Percentiles rank a stretch among this genome's conserved stretches.
These are phyloP conservation scores for Caenorhabditis tropicalis DNA, from an alignment of 1,140 invertebrate genomes.

Conservation along the genomic window DNA sequence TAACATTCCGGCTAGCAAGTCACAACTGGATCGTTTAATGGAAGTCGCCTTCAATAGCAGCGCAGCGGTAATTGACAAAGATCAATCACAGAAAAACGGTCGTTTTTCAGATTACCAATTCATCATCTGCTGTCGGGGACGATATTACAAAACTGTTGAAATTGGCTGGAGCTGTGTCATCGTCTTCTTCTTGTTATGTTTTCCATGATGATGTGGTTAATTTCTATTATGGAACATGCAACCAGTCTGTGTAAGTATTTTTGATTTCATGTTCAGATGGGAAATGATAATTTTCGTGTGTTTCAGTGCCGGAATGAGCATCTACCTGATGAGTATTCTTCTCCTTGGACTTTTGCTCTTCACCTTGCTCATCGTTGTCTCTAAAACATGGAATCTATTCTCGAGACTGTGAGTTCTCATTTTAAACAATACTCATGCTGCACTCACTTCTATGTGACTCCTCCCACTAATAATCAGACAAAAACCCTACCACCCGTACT, in stretches of 20 bases:
- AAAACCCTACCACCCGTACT: background rate
- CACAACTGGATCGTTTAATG: conserved; percentile 55
- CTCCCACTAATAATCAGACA: background rate
- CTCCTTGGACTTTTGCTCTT: conserved; percentile 68
- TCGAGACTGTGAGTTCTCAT: conserved; percentile 60
- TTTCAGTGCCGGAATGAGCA: conserved; percentile 63
- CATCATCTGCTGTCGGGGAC: conserved; percentile 45
- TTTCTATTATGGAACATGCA: conserved; percentile 65
- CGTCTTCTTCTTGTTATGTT: conserved; percentile 60
- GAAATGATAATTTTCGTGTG: background rate
- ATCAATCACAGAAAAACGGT: background rate
- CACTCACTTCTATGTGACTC: background rate
- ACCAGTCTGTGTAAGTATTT: conserved; percentile 63
- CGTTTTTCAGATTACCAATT: conserved; percentile 50
- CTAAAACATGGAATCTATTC: conserved; percentile 63
- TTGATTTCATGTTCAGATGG: background rate
- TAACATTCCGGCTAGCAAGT: conserved; percentile 53
- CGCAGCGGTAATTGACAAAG: conserved; percentile 11
- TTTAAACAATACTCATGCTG: background rate
- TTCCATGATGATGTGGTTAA: conserved; percentile 60
- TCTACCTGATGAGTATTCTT: conserved; percentile 61
- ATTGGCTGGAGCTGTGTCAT: conserved; percentile 61
- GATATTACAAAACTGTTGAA: conserved; percentile 57
- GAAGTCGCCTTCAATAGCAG: conserved; percentile 52
- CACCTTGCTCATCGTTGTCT: conserved; percentile 65